phyloP scores from a whole-genome alignment of 1,140 invertebrate species.

The Cardiocondyla obscurior region DNA sequence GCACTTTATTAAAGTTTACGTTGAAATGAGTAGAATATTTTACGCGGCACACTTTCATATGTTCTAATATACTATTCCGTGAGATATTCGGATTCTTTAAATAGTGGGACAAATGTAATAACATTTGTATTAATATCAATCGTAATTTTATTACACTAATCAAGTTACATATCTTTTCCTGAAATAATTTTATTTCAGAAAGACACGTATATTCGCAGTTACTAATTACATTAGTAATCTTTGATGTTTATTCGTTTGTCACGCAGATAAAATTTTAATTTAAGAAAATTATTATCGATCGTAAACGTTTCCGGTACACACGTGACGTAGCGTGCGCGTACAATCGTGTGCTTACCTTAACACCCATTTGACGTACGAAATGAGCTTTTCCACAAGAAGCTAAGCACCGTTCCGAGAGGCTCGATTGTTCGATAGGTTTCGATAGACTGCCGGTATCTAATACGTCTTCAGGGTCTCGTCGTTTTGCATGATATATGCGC shows the following conservation, averaged over 20 bases:
- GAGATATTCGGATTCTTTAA: background rate
- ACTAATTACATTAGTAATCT: too few species aligned
- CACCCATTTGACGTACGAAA: background rate
- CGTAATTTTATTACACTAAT: too few species aligned
- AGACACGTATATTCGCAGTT: too few species aligned
- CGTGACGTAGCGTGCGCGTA: background rate
- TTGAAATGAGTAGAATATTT: too few species aligned
- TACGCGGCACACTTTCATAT: background rate
- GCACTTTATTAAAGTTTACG: conserved; percentile 7
- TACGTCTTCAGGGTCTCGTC: background rate
- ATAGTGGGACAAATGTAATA: background rate
- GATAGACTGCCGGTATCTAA: background rate
- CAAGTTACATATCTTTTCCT: background rate
- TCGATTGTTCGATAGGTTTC: conserved; percentile 14
- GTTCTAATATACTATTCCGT: too few species aligned
- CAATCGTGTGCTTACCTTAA: background rate
- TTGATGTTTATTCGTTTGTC: background rate
- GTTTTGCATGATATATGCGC: conserved; percentile 34
- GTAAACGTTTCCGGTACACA: conserved; percentile 1
- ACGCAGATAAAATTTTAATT: background rate
- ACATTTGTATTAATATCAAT: background rate
- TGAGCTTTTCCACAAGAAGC: conserved; percentile 5
- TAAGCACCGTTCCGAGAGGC: background rate
- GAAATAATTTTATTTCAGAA: background rate
- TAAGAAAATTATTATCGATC: background rate